Percentiles rank a stretch among this genome's conserved stretches.
Evolutionary conservation across 2,113 vertebrate species (phyloP).

Genomic region (Seriola aureovittata): DNA sequence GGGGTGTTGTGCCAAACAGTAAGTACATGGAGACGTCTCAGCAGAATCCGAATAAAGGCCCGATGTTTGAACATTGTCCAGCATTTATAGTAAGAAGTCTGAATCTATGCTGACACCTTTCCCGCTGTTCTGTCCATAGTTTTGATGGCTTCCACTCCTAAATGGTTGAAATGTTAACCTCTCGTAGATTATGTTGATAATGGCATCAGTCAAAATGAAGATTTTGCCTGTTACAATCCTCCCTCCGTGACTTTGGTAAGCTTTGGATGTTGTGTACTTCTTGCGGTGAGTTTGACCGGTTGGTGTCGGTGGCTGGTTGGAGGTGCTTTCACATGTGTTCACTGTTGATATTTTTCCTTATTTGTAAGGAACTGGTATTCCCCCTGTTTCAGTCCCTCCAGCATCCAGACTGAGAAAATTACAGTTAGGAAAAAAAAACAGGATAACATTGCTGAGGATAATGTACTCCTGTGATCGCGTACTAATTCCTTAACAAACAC

Average conservation of each 20-base stretch:
- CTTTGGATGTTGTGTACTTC: conserved; percentile 86
- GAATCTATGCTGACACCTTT: conserved; percentile 21
- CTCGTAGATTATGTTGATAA: conserved; percentile 28
- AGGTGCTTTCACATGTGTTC: conserved; percentile 82
- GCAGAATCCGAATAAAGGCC: conserved; percentile 19
- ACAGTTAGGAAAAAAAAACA: background rate
- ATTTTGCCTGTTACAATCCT: conserved; percentile 83
- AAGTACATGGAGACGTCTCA: conserved; percentile 13
- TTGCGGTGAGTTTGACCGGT: conserved; percentile 85
- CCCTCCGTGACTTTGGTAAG: conserved; percentile 85
- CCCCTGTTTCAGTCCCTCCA: conserved; percentile 53
- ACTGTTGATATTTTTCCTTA: conserved; percentile 77
- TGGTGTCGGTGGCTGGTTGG: conserved; percentile 83
- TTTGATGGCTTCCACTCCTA: background rate
- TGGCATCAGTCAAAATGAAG: conserved; percentile 80
- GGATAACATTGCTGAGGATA: background rate
- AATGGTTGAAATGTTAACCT: conserved; percentile 20
- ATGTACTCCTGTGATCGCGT: background rate
- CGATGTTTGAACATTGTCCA: conserved; percentile 11
- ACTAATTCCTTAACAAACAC: background rate
- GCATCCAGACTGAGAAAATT: conserved; percentile 40
- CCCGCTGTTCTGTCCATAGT: background rate
- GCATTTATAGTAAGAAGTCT: conserved; percentile 8
- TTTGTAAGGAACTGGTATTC: conserved; percentile 79
- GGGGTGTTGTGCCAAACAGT: conserved; percentile 3